Conservation (phyloP, 2,888 invertebrate genomes). For the Lasioglossum lativentre region DNA sequence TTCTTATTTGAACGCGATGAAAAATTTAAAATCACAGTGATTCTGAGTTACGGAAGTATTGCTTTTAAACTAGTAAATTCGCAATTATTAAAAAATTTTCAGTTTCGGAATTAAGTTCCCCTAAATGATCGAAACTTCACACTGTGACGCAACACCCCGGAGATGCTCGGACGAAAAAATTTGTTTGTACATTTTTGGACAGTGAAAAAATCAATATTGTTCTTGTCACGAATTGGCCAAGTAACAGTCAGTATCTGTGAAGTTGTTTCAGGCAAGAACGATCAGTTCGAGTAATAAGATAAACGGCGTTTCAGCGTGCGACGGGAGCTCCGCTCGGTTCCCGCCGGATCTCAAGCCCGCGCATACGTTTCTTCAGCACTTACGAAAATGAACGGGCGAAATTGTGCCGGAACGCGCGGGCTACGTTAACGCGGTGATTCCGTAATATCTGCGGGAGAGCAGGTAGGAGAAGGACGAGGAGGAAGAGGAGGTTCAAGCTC, state of each 20-base stretch:
- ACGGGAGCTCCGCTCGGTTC: neutral
- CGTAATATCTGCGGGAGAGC: conserved; percentile 13
- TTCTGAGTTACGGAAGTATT: too few relatives aligned
- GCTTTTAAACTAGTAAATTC: too few relatives aligned
- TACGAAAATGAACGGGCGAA: conserved; percentile 8
- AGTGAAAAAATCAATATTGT: too few relatives aligned
- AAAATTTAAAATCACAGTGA: too few relatives aligned
- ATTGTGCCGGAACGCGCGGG: neutral
- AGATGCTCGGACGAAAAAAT: neutral
- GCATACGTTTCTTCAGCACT: neutral
- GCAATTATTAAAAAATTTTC: too few relatives aligned
- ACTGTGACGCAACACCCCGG: neutral
- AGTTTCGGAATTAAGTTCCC: too few relatives aligned
- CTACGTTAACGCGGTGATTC: conserved; percentile 25
- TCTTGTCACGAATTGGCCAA: too few relatives aligned
- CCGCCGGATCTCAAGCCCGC: neutral
- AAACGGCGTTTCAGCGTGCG: neutral
- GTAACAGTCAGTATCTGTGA: too few relatives aligned
- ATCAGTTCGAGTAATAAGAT: neutral
- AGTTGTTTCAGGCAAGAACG: neutral
- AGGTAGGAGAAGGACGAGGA: neutral
- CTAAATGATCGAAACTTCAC: too few relatives aligned
- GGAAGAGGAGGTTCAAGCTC: neutral
- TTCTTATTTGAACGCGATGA: too few relatives aligned
- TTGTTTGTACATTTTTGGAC: neutral